A percentile compares a stretch with the other conserved stretches of the same genome.
These are phyloP conservation scores for Chaunax sp. DNA, from an alignment of 2,797 vertebrate species.

Conservation along the genomic window DNA sequence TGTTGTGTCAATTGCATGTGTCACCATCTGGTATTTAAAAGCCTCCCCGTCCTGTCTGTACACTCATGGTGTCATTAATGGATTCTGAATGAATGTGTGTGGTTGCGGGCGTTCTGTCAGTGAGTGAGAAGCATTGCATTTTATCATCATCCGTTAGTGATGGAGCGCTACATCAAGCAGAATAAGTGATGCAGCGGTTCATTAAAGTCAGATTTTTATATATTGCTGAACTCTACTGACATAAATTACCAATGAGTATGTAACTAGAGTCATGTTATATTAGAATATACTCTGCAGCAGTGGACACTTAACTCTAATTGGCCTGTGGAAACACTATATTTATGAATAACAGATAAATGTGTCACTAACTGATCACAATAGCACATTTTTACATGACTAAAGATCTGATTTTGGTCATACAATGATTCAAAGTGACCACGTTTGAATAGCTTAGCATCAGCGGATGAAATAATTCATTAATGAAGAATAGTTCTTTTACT, in stretches of 20 bases:
- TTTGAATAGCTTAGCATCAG: not conserved
- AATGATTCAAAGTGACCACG: not conserved
- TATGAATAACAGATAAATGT: not conserved
- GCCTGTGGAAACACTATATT: not conserved
- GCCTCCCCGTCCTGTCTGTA: not conserved
- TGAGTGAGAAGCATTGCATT: conserved; percentile 10
- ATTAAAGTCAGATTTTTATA: conserved; percentile 30
- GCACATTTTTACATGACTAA: no score
- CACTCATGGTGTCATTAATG: not conserved
- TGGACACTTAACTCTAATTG: not conserved
- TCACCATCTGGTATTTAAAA: conserved; percentile 44
- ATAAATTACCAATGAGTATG: not conserved
- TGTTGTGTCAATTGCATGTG: conserved; percentile 45
- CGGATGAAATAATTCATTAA: not conserved
- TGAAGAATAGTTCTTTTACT: no score
- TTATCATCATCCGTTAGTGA: conserved; percentile 33
- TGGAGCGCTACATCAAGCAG: conserved; percentile 25
- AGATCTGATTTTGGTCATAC: not conserved
- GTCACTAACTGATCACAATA: not conserved
- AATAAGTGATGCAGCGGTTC: conserved; percentile 21
- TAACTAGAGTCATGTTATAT: conserved; percentile 4
- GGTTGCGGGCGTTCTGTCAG: not conserved
- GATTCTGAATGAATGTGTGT: conserved; percentile 8
- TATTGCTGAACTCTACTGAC: conserved; percentile 4
- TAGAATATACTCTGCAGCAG: not conserved